Evolutionary conservation across 2,797 vertebrate species (phyloP).

Genomic region (Menidia menidia): DNA sequence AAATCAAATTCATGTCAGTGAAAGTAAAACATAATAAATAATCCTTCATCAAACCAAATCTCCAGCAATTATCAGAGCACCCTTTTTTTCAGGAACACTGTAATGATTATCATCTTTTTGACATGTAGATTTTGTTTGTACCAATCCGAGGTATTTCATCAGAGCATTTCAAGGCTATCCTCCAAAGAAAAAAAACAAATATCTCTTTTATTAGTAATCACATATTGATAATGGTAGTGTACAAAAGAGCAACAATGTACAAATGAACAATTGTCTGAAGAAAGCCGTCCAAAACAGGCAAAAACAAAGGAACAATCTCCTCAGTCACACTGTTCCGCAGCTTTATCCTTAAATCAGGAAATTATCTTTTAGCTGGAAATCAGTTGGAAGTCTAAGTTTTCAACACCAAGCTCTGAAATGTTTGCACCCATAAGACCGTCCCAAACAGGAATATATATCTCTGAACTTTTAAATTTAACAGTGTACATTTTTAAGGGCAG

Average conservation of each 20-base stretch:
- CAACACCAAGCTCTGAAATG: not conserved
- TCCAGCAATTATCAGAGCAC: not conserved
- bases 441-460: not conserved
- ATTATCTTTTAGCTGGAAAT: not conserved
- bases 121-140: not conserved
- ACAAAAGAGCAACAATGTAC: constrained; percentile 8
- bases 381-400: not conserved
- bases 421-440: not conserved
- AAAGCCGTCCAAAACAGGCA: constrained; percentile 6
- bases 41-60: not conserved
- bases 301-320: constrained; percentile 10
- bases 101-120: not conserved
- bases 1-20: not conserved
- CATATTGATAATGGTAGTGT: constrained; percentile 18
- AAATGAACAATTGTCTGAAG: not conserved
- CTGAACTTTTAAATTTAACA: not conserved
- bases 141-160: not conserved
- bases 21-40: not conserved
- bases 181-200: constrained; percentile 40
- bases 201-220: constrained; percentile 34
- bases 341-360: not conserved
- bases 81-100: too few relatives aligned
- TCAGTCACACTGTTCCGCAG: constrained; percentile 23
- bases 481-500: not conserved
- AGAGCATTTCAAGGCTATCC: not conserved